phyloP scores from a whole-genome alignment of 2,888 invertebrate genomes.

The Eupeodes luniger region DNA sequence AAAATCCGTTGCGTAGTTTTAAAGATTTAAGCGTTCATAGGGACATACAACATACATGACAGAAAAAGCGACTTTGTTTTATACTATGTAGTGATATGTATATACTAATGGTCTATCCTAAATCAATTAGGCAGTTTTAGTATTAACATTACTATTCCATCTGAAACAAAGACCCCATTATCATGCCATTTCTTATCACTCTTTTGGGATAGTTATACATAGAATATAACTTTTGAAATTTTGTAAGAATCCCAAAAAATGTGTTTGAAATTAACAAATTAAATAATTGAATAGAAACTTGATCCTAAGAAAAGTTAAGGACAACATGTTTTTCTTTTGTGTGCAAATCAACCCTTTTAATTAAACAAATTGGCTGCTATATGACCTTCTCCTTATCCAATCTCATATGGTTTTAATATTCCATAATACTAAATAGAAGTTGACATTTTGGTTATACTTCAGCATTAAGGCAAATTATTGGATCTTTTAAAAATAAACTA shows the following conservation, averaged over 20 bases:
- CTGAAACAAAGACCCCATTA: neutral
- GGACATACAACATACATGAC: no score
- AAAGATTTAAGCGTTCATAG: no score
- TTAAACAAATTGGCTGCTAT: conserved; percentile 28
- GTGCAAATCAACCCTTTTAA: conserved; percentile 36
- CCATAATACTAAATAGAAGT: conserved; percentile 40
- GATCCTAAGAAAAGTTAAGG: neutral
- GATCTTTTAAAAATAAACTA: neutral
- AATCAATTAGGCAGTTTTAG: neutral
- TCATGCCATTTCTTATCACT: no score
- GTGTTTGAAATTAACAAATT: neutral
- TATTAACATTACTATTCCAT: neutral
- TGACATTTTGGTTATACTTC: conserved; percentile 24
- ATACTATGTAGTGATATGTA: no score
- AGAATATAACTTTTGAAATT: no score
- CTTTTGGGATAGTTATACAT: no score
- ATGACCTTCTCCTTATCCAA: no score
- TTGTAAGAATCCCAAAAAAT: neutral
- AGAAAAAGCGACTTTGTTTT: no score
- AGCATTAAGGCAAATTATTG: neutral
- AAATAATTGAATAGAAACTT: conserved; percentile 42
- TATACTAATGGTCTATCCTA: neutral
- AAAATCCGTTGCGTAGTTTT: no score
- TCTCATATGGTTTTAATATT: conserved; percentile 4
- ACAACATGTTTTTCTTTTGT: neutral